Base-by-base conservation (phyloP, 2,888 invertebrate species). In the Ephialtes manifestator region DNA sequence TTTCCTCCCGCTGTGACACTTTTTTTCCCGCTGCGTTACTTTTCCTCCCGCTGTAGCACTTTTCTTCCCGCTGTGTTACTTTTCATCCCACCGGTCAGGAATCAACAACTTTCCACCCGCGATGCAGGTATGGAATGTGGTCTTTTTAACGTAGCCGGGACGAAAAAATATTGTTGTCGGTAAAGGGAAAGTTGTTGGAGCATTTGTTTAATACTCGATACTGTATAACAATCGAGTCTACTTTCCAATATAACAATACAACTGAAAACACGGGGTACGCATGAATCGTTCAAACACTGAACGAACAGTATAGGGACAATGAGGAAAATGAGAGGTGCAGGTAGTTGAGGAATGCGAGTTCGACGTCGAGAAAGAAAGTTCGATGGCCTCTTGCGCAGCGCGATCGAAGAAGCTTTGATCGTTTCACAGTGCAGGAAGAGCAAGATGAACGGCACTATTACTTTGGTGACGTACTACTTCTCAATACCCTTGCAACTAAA, bases 271-370 rank as follows among this genome's bases (percentile, higher is more conserved):
- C 65, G 58, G 31, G 58, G 35, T 79, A 68, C 60, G 79, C 63
- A 35, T 63, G 72, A 83, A 70, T 46, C 35, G 63, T 48, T 10
- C 51, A 79, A 79, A 63, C 79, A 35, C 24, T 65, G 72, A 72
- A 78, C 18, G 58, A 24, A 72, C 13, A 20, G 55, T 24, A 28
- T 4, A 46, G 15, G 15, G 63, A 46, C 43, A 43, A 65, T 43
- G 55, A 63, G 67, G 55, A 67, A 71, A 18, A 75, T 60, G 55
- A 35, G 53, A 31, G 71, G 65, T 55, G 51, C 84, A 72, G 76
- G 76, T 84, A 71, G 76, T 72, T 80, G 84, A 75, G 79, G 80
- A 84, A 84, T 84, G 79, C 68, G 65, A 48, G 63, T 31, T 55
- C 68, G 60, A 43, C 63, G 70, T 46, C 51, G 65, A 48, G 55